Conservation (phyloP, 2,888 invertebrate genomes). For the Volucella inflata region DNA sequence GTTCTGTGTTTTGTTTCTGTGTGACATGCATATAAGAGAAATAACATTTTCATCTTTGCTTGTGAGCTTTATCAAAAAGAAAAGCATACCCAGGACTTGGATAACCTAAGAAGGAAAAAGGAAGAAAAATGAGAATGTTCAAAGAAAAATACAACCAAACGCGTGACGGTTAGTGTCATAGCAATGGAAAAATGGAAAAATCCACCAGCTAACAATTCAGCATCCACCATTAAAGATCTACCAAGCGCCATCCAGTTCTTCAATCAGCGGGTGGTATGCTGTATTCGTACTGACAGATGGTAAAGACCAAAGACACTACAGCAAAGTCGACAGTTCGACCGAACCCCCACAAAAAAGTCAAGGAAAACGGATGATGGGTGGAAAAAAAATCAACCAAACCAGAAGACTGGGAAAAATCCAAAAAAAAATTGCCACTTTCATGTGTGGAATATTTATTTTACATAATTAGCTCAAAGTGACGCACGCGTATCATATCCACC, state of each 20-base stretch:
- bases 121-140: neutral
- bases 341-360: slow-evolving; percentile 30
- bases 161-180: slow-evolving; percentile 40
- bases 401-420: slow-evolving; percentile 3
- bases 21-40: slow-evolving; percentile 58
- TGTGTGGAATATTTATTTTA: slow-evolving; percentile 75
- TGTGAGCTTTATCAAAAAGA: slow-evolving; percentile 44
- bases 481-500: slow-evolving; percentile 68
- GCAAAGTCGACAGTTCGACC: slow-evolving; percentile 14
- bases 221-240: slow-evolving; percentile 32
- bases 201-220: slow-evolving; percentile 24
- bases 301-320: slow-evolving; percentile 44
- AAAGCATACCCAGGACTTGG: slow-evolving; percentile 43
- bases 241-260: slow-evolving; percentile 9
- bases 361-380: slow-evolving; percentile 41
- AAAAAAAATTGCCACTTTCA: slow-evolving; percentile 41
- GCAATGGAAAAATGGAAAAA: slow-evolving; percentile 21
- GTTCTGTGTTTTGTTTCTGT: slow-evolving; percentile 1
- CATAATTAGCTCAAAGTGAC: slow-evolving; percentile 76
- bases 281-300: slow-evolving; percentile 37
- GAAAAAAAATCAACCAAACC: slow-evolving; percentile 17
- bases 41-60: slow-evolving; percentile 54
- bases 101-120: slow-evolving; percentile 48
- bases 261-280: neutral
- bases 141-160: slow-evolving; percentile 4